Conservation (phyloP, 1,140 invertebrate species). For the Lordiphosa collinella region DNA sequence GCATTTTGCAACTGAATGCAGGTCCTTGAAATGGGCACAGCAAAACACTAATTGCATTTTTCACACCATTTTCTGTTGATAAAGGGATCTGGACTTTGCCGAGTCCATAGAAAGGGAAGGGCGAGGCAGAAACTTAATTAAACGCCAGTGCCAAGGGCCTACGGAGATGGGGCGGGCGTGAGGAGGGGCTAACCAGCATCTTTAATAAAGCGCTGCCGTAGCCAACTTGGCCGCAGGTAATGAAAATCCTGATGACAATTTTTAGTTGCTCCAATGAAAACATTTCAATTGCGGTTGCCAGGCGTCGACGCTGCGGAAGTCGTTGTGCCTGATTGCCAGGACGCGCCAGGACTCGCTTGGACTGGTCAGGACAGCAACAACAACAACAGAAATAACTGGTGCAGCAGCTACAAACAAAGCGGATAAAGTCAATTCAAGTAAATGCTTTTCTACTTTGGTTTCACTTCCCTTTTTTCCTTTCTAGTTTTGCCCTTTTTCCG, state of each 20-base stretch:
- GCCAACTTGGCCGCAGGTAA: slow-evolving; percentile 72
- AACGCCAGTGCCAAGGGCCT: slow-evolving; percentile 61
- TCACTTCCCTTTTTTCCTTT: slow-evolving; percentile 17
- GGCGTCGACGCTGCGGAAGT: slow-evolving; percentile 43
- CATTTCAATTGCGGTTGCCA: slow-evolving; percentile 73
- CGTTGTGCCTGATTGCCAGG: slow-evolving; percentile 54
- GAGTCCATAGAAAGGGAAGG: background rate
- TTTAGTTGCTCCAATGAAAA: slow-evolving; percentile 75
- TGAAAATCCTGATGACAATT: slow-evolving; percentile 76
- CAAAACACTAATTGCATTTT: slow-evolving; percentile 71
- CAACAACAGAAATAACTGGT: slow-evolving; percentile 7
- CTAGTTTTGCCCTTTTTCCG: slow-evolving; percentile 14
- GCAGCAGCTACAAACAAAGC: slow-evolving; percentile 46
- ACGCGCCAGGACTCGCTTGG: slow-evolving; percentile 10
- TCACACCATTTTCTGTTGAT: slow-evolving; percentile 64
- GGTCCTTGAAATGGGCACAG: slow-evolving; percentile 53
- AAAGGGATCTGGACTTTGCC: slow-evolving; percentile 43
- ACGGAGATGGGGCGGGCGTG: slow-evolving; percentile 13
- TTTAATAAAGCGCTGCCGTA: slow-evolving; percentile 63
- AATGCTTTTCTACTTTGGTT: slow-evolving; percentile 52
- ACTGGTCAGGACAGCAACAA: background rate
- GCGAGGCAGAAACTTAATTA: slow-evolving; percentile 62
- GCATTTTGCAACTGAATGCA: slow-evolving; percentile 68
- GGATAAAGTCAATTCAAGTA: slow-evolving; percentile 71
- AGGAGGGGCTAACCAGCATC: slow-evolving; percentile 27